Percentiles rank a stretch among this genome's conserved stretches.
These are phyloP conservation scores for Beris chalybata DNA, from an alignment of 2,888 invertebrate genomes.

Conservation along the genomic window DNA sequence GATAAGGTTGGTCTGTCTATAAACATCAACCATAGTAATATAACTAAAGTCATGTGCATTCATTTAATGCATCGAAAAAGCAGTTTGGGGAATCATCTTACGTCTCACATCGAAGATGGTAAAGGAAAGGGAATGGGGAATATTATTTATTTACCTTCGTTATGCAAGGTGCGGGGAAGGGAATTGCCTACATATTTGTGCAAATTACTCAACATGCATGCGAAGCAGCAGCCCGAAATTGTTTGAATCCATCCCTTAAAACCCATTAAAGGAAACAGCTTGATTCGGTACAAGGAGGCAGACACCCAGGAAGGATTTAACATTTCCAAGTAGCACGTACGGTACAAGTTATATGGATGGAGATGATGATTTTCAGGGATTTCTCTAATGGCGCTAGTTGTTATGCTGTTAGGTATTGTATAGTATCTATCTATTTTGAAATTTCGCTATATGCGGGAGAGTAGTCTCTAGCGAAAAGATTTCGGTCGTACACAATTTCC, in stretches of 20 bases:
- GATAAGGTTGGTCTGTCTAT: too few species aligned
- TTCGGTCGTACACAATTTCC: conserved; percentile 11
- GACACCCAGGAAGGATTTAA: conserved; percentile 27
- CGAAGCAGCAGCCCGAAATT: conserved; percentile 25
- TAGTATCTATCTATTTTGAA: conserved; percentile 2
- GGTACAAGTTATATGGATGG: too few species aligned
- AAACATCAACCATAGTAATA: too few species aligned
- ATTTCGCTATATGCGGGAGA: not conserved
- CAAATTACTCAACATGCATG: conserved; percentile 27
- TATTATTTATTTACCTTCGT: too few species aligned
- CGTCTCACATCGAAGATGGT: too few species aligned
- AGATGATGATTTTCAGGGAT: too few species aligned
- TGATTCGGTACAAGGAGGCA: conserved; percentile 16
- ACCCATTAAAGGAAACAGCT: conserved; percentile 33
- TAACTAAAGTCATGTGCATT: too few species aligned
- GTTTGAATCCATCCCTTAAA: conserved; percentile 29
- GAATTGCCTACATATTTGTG: conserved; percentile 14
- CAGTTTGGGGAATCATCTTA: too few species aligned
- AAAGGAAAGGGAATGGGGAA: too few species aligned
- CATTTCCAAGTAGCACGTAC: conserved; percentile 16
- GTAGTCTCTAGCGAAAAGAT: not conserved
- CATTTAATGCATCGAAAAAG: too few species aligned
- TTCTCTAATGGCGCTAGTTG: conserved; percentile 2
- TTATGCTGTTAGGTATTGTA: conserved; percentile 11
- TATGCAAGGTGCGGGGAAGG: not conserved